These are phyloP conservation scores for Eudyptes chrysolophus DNA, from an alignment of 2,113 vertebrate species.

Conservation along the genomic window DNA sequence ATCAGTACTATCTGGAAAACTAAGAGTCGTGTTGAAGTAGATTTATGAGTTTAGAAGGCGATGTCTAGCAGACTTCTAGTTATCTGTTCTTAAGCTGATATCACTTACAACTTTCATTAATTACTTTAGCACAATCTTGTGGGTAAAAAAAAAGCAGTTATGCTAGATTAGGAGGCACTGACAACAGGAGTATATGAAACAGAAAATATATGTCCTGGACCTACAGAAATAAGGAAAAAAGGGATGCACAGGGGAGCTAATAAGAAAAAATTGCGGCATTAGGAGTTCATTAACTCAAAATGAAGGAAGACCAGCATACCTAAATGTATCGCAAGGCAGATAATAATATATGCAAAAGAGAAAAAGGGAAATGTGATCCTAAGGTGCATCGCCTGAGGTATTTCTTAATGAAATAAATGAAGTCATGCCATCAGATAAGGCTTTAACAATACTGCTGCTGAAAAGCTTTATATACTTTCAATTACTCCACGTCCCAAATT, in stretches of 20 bases:
- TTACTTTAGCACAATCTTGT: background rate
- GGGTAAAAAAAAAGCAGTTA: too few relatives aligned
- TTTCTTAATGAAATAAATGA: background rate
- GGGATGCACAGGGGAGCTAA: background rate
- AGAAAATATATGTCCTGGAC: background rate
- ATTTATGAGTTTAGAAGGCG: background rate
- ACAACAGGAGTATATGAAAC: background rate
- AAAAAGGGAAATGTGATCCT: background rate
- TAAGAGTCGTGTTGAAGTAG: background rate
- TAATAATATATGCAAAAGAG: background rate
- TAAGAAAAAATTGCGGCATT: background rate
- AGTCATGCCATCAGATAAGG: background rate
- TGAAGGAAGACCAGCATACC: background rate
- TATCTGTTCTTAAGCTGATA: background rate
- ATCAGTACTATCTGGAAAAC: background rate
- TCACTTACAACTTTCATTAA: background rate
- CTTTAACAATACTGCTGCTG: background rate
- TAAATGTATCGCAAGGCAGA: background rate
- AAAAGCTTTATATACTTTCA: background rate
- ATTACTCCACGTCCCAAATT: background rate
- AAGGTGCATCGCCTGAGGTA: background rate
- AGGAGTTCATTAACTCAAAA: background rate
- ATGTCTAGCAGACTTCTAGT: background rate
- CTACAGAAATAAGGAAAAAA: background rate
- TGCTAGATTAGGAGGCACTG: background rate